Evolutionary conservation across 2,113 vertebrate genomes (phyloP).

Genomic region (Halichoerus grypus): DNA sequence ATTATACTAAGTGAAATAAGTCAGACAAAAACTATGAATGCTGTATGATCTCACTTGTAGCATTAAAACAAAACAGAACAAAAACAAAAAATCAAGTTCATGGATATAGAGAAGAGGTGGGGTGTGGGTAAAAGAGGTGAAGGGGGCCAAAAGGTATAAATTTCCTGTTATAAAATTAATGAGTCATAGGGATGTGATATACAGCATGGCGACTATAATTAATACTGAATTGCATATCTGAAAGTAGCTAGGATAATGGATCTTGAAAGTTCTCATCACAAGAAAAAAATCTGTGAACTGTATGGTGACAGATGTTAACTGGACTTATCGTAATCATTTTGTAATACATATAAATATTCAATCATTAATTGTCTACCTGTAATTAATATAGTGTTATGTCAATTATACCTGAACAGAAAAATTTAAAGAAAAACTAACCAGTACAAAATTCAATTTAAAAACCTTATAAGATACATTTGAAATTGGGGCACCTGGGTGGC

Average conservation of each 20-base stretch:
- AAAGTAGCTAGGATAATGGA: background rate
- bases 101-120: background rate
- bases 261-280: background rate
- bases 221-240: background rate
- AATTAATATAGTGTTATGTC: background rate
- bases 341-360: background rate
- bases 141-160: background rate
- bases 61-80: background rate
- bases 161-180: background rate
- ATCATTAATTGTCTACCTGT: background rate
- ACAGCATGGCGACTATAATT: background rate
- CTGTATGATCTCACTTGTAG: background rate
- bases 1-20: background rate
- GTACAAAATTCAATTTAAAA: background rate
- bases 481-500: background rate
- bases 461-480: background rate
- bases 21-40: background rate
- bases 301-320: background rate
- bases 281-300: background rate
- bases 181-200: background rate
- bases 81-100: background rate
- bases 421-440: background rate
- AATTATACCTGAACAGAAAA: background rate
- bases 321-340: background rate
- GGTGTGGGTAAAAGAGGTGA: background rate